Evolutionary conservation across 2,113 vertebrate species (phyloP).

Genomic region (Pteropus alecto): DNA sequence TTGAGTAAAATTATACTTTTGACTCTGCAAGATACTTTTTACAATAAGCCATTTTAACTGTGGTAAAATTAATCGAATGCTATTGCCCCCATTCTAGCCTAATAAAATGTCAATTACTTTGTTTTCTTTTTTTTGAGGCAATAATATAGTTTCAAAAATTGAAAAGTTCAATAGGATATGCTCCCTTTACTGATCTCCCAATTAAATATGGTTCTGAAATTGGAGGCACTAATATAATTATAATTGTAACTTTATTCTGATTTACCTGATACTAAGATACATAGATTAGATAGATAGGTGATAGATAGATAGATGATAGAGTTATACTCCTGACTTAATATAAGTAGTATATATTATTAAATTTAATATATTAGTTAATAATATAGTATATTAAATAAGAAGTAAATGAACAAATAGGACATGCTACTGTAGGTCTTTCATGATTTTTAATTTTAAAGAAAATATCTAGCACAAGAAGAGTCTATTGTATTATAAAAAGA

Average conservation of each 20-base stretch:
- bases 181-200: neutral
- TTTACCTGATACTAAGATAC: neutral
- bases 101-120: conserved; percentile 23
- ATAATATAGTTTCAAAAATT: conserved; percentile 36
- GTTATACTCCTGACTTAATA: neutral
- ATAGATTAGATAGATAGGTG: neutral
- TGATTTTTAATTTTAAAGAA: conserved; percentile 20
- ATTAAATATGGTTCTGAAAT: conserved; percentile 16
- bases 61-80: neutral
- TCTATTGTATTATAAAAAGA: neutral
- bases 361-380: neutral
- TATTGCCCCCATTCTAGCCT: neutral
- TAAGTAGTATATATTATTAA: neutral
- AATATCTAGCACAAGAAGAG: neutral
- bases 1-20: conserved; percentile 23
- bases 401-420: neutral
- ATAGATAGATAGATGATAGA: neutral
- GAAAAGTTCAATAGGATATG: neutral
- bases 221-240: neutral
- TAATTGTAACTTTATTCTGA: neutral
- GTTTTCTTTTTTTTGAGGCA: neutral
- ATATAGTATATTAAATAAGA: neutral
- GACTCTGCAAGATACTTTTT: neutral
- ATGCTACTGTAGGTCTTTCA: neutral
- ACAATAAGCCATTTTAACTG: neutral